Evolutionary conservation across 2,113 vertebrate species (phyloP), one percentile per base, ranked within the genome.

Genomic region (Onychorhynchus coronatus): DNA sequence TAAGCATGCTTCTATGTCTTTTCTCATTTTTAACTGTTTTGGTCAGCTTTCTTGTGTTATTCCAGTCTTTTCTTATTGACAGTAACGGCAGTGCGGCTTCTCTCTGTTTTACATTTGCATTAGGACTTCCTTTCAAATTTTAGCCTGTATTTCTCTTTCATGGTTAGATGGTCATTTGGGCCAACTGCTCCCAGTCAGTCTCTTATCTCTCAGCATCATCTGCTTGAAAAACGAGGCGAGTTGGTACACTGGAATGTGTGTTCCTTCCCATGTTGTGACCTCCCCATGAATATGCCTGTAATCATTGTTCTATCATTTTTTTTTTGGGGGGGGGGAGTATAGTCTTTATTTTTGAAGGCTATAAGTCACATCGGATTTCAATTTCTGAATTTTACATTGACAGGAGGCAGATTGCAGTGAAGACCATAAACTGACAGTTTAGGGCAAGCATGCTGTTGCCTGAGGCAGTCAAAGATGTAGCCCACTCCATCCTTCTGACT

Each of bases 351-450:
- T 93, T 96, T 93, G 83, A 93, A 95, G 86, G 73, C 93, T 95
- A 21, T 42, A 52, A 88, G 87, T 95, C 85, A 55, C 41, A 18
- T n/a, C 4, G 23, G 17, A 87, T 96, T 96, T 96, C 80, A 96
- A 1, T 97, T 97, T 93, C 81, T 94, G 91, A 92, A 89, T 95
- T 92, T 94, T 80, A 65, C 84, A 42, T 78, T 98, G 98, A 97
- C 98, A 98, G 97, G 86, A 97, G 81, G 94, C 96, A 96, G 97
- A 97, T 97, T 95, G 93, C 89, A 91, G 65, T 77, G 96, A 96
- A 97, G 95, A 95, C 95, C 73, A 33, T 95, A 96, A 96, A 92
- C 92, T 98, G 98, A 98, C 97, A 98, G 96, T 95, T 96, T 95
- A 95, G 97, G 97, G 93, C 85, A 95, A 96, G 97, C 93, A 70